Evolutionary conservation across 2,888 invertebrate species (phyloP), one percentile per base, ranked within the genome.

Genomic region (Agonopterix alstromeriana): DNA sequence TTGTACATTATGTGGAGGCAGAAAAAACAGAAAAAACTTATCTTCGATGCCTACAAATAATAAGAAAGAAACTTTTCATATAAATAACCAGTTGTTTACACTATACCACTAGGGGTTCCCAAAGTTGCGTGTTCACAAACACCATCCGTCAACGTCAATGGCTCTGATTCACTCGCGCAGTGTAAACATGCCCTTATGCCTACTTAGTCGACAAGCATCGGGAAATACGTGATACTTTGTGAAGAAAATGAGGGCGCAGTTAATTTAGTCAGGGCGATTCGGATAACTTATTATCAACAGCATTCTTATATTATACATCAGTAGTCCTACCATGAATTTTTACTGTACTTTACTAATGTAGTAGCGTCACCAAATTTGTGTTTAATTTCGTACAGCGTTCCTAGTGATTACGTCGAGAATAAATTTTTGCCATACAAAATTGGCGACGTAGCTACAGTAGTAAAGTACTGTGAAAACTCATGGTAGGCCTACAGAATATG

Each of bases 141-240:
- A 70, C 62, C 61, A 67, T 70, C 67, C 54, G 62, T 68, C 67
- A 68, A 62, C 57, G 66, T 67, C 70, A 49, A 46, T 43, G 46
- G 41, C 53, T 55, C 56, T 58, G 61, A 60, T 64, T 64, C 62
- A 61, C 60, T 64, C 53, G 51, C 49, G 47, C 36, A 48, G 48
- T 56, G 56, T 56, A 57, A 56, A 57, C 57, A 57, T 44, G 53
- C 53, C 57, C 54, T 56, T 54, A 55, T 38, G 50, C 52, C 54
- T 56, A 54, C 53, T 55, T 54, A 46, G 45, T 38, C 42, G 42
- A 3, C 36, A 8, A 45, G n/a, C 42, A n/a, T 12, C 40, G 35
- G 45, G 36, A 46, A 43, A 45, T 48, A 45, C 36, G 11, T 36
- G 27, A 27, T 43, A 27, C 27, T 43, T 3, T 42, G 9, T 42